Conservation (phyloP, 2,888 invertebrate genomes). For the Cheilosia grossa region DNA sequence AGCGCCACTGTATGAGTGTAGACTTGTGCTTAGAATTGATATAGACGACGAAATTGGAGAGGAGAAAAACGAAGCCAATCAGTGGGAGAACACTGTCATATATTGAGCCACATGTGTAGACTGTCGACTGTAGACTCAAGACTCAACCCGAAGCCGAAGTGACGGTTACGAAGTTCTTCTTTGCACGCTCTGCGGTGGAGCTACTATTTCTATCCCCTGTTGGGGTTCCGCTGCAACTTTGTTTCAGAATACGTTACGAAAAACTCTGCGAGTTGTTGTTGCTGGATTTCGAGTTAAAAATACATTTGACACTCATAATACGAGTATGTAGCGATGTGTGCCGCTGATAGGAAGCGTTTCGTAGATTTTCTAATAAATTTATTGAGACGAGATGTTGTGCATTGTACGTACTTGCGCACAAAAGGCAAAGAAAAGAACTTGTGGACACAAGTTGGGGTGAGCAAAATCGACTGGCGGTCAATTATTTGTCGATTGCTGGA, state of each 20-base stretch:
- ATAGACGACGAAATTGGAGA: constrained; percentile 43
- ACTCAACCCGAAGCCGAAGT: constrained; percentile 27
- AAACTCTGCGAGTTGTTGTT: constrained; percentile 26
- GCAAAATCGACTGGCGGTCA: constrained; percentile 55
- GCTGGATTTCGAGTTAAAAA: constrained; percentile 39
- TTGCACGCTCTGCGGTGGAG: background rate
- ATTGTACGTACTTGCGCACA: no score
- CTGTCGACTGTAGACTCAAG: constrained; percentile 44
- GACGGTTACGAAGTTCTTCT: constrained; percentile 61
- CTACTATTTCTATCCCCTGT: constrained; percentile 48
- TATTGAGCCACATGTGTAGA: constrained; percentile 59
- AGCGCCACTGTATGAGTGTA: constrained; percentile 60
- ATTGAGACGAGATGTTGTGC: no score
- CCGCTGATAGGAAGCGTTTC: no score
- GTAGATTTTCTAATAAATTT: no score
- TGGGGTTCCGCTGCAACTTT: background rate
- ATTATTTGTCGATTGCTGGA: constrained; percentile 44
- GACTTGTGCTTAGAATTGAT: constrained; percentile 63
- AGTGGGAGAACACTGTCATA: constrained; percentile 38
- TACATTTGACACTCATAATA: constrained; percentile 50
- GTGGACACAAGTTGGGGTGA: constrained; percentile 10
- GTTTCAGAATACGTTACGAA: constrained; percentile 59
- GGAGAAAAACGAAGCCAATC: background rate
- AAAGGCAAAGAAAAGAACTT: constrained; percentile 27
- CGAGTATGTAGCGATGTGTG: no score